Percentiles rank a stretch among this genome's conserved stretches.
Conservation (phyloP, 1,140 invertebrate genomes). For the Paraescarpia echinospica region DNA sequence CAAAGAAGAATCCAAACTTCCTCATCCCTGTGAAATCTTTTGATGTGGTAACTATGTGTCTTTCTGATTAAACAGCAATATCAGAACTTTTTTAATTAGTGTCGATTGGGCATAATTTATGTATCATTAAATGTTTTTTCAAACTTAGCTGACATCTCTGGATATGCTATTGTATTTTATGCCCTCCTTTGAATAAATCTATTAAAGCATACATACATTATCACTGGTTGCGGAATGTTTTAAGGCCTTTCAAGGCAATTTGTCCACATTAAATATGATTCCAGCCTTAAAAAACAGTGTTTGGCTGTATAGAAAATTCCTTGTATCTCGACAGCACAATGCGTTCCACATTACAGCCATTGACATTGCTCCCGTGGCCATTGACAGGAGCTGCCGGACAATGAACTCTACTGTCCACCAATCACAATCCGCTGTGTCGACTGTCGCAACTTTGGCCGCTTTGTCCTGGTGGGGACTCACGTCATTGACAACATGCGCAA, state of each 20-base stretch:
- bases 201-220: background rate
- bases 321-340: background rate
- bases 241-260: background rate
- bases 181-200: background rate
- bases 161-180: background rate
- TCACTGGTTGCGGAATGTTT: background rate
- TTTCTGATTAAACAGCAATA: background rate
- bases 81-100: background rate
- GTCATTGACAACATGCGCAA: slow-evolving; percentile 42
- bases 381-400: slow-evolving; percentile 72
- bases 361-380: background rate
- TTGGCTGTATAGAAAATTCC: no score
- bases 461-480: slow-evolving; percentile 86
- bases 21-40: slow-evolving; percentile 74
- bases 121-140: no score
- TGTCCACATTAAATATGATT: no score
- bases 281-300: no score
- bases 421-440: slow-evolving; percentile 85
- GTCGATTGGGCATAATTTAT: background rate
- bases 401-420: slow-evolving; percentile 84
- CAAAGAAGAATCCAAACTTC: slow-evolving; percentile 87
- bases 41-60: slow-evolving; percentile 69
- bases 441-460: slow-evolving; percentile 85
- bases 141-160: background rate
- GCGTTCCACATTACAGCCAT: background rate